A percentile compares a stretch with the other conserved stretches of the same genome.
Conservation (phyloP, 2,113 vertebrate genomes). For the Petromus typicus region DNA sequence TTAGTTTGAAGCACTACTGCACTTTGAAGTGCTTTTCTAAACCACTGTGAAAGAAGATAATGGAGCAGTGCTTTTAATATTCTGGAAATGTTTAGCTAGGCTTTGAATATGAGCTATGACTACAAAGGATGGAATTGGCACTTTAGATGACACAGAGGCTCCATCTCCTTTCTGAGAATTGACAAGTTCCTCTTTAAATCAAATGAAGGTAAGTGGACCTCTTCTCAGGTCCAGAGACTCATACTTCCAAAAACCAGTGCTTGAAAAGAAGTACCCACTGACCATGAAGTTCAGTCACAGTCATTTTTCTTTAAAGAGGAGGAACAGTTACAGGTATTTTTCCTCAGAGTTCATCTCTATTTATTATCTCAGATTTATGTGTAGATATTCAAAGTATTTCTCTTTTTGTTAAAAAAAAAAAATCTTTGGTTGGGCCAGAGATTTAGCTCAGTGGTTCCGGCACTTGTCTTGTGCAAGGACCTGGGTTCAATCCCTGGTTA, state of each 20-base stretch:
- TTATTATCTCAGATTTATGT: background rate
- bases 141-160: background rate
- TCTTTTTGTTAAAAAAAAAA: no score
- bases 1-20: background rate
- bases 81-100: conserved; percentile 34
- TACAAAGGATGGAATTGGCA: background rate
- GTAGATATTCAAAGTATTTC: background rate
- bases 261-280: conserved; percentile 4
- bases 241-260: background rate
- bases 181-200: background rate
- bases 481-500: no score
- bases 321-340: background rate
- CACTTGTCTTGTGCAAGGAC: no score
- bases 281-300: background rate
- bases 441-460: no score
- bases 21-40: background rate
- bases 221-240: background rate
- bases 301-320: conserved; percentile 40
- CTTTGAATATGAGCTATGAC: background rate
- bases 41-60: background rate
- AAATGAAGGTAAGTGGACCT: background rate
- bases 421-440: no score
- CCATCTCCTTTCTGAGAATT: conserved; percentile 27
- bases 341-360: background rate
- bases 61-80: background rate